phyloP scores from a whole-genome alignment of 2,113 vertebrate species.

The Rhea pennata region DNA sequence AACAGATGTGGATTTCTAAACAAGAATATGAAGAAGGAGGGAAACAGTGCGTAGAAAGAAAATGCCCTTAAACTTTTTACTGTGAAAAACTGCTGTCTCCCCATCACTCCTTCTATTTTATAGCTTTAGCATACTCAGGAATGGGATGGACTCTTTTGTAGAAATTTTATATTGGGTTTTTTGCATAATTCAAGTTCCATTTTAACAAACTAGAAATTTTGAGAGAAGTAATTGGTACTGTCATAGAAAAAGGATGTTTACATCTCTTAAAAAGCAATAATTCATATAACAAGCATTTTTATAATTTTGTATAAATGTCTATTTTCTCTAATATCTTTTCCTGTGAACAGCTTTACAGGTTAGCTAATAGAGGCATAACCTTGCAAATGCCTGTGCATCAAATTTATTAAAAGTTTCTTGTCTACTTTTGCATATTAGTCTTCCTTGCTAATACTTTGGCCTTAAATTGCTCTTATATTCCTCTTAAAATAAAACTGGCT shows the following conservation, averaged over 20 bases:
- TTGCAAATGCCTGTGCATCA: conserved; percentile 68
- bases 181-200: conserved; percentile 73
- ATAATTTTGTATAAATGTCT: conserved; percentile 86
- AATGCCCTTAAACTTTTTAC: conserved; percentile 87
- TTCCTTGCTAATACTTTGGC: conserved; percentile 67
- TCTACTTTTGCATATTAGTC: conserved; percentile 50
- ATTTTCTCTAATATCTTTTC: conserved; percentile 83
- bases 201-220: conserved; percentile 67
- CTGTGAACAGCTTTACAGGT: conserved; percentile 72
- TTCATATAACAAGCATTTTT: conserved; percentile 78
- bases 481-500: conserved; percentile 38
- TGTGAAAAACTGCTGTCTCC: conserved; percentile 59
- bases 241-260: conserved; percentile 75
- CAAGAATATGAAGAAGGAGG: conserved; percentile 99
- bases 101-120: conserved; percentile 71
- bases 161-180: conserved; percentile 76
- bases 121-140: conserved; percentile 88
- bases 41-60: conserved; percentile 98
- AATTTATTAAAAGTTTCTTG: conserved; percentile 34
- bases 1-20: conserved; percentile 99
- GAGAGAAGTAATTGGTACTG: conserved; percentile 73
- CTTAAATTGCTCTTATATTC: conserved; percentile 61
- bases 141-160: conserved; percentile 79
- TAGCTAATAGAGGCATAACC: conserved; percentile 58
- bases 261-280: conserved; percentile 80